phyloP scores from a whole-genome alignment of 2,797 vertebrate genomes.

The Lindbergichthys nudifrons region DNA sequence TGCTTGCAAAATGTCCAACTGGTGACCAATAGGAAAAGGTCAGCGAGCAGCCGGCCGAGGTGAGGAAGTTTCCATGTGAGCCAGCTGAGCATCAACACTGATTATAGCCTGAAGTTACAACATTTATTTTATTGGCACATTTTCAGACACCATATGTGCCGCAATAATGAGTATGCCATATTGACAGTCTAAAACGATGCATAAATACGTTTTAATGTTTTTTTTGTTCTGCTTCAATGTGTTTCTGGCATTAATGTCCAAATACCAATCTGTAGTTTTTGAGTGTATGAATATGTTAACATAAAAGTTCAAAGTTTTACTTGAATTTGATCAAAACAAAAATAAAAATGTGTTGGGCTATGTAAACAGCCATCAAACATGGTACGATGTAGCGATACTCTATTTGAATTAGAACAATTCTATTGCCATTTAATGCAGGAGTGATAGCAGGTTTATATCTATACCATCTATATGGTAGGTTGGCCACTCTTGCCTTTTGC shows the following conservation, averaged over 20 bases:
- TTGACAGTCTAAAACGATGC: background rate
- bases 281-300: background rate
- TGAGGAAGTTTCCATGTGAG: constrained; percentile 24
- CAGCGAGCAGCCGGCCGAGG: constrained; percentile 9
- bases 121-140: constrained; percentile 13
- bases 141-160: constrained; percentile 34
- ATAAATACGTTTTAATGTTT: background rate
- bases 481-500: background rate
- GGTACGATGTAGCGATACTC: too few relatives aligned
- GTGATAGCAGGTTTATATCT: background rate
- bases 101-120: constrained; percentile 17
- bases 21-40: constrained; percentile 46
- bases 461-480: background rate
- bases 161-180: constrained; percentile 5
- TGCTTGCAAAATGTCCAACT: constrained; percentile 29
- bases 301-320: background rate
- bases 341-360: background rate
- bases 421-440: background rate
- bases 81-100: constrained; percentile 24
- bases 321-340: background rate
- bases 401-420: background rate
- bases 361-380: too few relatives aligned
- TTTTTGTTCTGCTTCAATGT: background rate
- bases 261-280: background rate
- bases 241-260: background rate